Percentiles rank a stretch among this genome's conserved stretches.
phyloP scores from a whole-genome alignment of 2,113 vertebrate species.

The Platycercus adscitus region DNA sequence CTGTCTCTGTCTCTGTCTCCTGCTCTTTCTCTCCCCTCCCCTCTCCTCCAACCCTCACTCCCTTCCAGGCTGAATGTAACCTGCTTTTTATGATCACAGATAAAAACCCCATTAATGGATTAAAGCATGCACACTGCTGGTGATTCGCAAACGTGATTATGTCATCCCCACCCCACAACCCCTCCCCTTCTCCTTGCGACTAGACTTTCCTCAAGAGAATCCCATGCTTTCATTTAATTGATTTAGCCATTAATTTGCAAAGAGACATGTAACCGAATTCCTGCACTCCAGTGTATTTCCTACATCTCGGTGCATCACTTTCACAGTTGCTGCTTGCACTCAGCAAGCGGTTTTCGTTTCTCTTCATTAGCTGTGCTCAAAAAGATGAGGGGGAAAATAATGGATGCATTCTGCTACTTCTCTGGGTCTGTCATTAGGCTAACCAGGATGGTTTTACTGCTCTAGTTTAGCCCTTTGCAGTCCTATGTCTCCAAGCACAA shows the following conservation, averaged over 20 bases:
- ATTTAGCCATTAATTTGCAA: slow-evolving; percentile 53
- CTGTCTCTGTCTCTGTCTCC: not conserved
- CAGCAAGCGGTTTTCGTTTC: not conserved
- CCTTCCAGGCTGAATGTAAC: slow-evolving; percentile 66
- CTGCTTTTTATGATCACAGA: slow-evolving; percentile 72
- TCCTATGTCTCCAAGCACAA: not conserved
- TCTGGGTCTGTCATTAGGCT: not conserved
- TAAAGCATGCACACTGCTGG: slow-evolving; percentile 58
- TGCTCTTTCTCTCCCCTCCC: slow-evolving; percentile 36
- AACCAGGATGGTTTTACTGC: not conserved
- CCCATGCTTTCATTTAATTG: slow-evolving; percentile 29
- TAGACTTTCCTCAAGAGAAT: slow-evolving; percentile 53
- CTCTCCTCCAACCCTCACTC: slow-evolving; percentile 50
- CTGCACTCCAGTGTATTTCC: not conserved
- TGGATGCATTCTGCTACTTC: not conserved
- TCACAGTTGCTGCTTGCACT: not conserved
- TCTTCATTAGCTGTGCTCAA: not conserved
- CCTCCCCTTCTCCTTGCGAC: slow-evolving; percentile 16
- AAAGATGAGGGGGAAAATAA: not conserved
- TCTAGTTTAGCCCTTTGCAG: not conserved
- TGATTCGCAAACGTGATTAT: slow-evolving; percentile 64
- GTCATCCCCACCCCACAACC: slow-evolving; percentile 31
- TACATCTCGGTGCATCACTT: not conserved
- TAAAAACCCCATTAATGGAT: slow-evolving; percentile 70
- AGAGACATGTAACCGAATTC: not conserved